These are phyloP conservation scores for Squalus acanthias DNA, from an alignment of 2,797 vertebrate species.

Conservation along the genomic window DNA sequence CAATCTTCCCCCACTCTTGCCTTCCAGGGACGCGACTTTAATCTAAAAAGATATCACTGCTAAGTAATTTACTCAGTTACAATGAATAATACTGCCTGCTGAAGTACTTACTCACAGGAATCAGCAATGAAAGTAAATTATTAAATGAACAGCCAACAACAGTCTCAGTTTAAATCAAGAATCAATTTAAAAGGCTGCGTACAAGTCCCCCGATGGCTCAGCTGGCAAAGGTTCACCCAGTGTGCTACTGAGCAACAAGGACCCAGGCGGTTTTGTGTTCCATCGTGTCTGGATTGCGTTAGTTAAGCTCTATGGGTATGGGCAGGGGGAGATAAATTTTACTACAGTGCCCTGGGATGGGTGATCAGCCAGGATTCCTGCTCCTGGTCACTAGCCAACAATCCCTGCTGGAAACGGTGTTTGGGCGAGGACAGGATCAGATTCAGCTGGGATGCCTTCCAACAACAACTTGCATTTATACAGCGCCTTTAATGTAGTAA, in stretches of 20 bases:
- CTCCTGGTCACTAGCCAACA: too few species aligned
- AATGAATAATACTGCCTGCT: background rate
- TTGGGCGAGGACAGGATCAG: too few species aligned
- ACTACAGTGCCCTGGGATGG: background rate
- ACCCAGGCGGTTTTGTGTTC: background rate
- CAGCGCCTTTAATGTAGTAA: background rate
- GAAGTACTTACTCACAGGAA: background rate
- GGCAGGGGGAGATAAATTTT: background rate
- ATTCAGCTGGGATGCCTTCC: background rate
- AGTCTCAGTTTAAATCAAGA: background rate
- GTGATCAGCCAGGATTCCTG: background rate
- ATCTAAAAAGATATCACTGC: background rate
- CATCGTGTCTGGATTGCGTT: background rate
- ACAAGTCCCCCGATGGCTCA: background rate
- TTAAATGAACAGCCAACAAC: background rate
- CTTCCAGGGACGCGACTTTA: background rate
- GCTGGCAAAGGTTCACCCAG: background rate
- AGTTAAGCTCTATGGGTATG: background rate
- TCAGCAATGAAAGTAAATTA: background rate
- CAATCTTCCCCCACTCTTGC: background rate
- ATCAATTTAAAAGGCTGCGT: background rate
- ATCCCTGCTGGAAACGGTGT: background rate
- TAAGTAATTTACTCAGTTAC: constrained; percentile 9
- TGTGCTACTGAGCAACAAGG: background rate
- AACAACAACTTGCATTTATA: background rate